A percentile compares a stretch with the other conserved stretches of the same genome.
These are phyloP conservation scores for Drosophila merina DNA, from an alignment of 2,888 invertebrate genomes.

Conservation along the genomic window DNA sequence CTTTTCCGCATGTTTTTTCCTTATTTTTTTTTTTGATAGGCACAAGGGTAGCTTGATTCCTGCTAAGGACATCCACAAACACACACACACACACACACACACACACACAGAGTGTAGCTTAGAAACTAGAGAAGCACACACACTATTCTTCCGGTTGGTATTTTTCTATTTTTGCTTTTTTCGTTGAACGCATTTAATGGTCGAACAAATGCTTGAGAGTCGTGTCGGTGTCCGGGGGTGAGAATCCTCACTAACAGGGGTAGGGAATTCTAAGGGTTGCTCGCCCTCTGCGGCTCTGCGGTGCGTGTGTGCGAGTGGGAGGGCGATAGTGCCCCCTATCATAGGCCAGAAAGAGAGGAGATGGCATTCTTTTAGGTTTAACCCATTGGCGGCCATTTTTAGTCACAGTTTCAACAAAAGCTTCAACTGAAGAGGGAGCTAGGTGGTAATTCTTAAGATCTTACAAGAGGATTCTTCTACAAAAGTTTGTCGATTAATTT, in stretches of 20 bases:
- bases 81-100: constrained; percentile 29
- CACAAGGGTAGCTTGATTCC: constrained; percentile 63
- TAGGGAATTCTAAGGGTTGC: constrained; percentile 35
- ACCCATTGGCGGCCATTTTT: constrained; percentile 43
- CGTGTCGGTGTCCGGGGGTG: constrained; percentile 15
- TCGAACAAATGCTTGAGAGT: constrained; percentile 38
- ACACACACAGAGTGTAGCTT: not conserved
- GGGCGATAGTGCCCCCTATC: constrained; percentile 27
- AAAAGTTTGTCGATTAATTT: no score
- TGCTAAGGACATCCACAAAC: constrained; percentile 54
- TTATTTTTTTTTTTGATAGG: constrained; percentile 15
- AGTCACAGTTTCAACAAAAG: constrained; percentile 23
- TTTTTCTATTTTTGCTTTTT: constrained; percentile 11
- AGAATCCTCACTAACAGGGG: constrained; percentile 16
- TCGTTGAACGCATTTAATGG: constrained; percentile 60
- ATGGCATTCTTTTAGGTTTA: constrained; percentile 9
- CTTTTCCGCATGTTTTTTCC: constrained; percentile 17
- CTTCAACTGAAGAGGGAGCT: not conserved
- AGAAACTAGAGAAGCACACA: constrained; percentile 27
- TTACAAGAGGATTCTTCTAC: no score
- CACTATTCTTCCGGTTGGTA: constrained; percentile 39
- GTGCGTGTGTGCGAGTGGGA: constrained; percentile 41
- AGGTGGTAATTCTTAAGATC: no score
- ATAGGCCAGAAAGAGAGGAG: constrained; percentile 21
- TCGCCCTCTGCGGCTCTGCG: constrained; percentile 18